Evolutionary conservation across 2,797 vertebrate species (phyloP).

Genomic region (Astyanax mexicanus): DNA sequence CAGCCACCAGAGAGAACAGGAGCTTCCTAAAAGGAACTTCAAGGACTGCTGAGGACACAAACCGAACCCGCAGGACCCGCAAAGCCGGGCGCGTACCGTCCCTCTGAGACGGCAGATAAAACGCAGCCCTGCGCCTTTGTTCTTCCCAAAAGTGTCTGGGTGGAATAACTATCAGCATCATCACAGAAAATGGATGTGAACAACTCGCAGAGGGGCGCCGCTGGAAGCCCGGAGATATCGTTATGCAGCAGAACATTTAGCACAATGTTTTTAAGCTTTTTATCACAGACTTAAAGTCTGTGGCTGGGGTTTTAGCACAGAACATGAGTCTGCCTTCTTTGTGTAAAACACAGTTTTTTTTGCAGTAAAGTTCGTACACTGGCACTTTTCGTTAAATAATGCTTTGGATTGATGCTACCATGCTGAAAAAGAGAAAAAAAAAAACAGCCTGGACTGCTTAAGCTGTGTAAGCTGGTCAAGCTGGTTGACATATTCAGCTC

Average conservation of each 20-base stretch:
- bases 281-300: too few relatives aligned
- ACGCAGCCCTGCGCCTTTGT: constrained; percentile 28
- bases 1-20: constrained; percentile 42
- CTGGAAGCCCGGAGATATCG: constrained; percentile 30
- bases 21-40: constrained; percentile 60
- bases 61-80: constrained; percentile 26
- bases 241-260: constrained; percentile 38
- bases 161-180: constrained; percentile 25
- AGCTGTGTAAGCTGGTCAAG: too few relatives aligned
- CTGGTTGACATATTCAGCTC: too few relatives aligned
- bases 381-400: too few relatives aligned
- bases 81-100: constrained; percentile 26
- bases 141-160: constrained; percentile 24
- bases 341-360: too few relatives aligned
- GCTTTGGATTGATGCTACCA: too few relatives aligned
- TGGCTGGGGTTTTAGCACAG: constrained; percentile 30
- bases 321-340: background rate
- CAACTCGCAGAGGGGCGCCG: constrained; percentile 21
- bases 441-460: too few relatives aligned
- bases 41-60: constrained; percentile 55
- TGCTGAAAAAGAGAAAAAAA: too few relatives aligned
- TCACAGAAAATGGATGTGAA: constrained; percentile 26
- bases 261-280: constrained; percentile 27
- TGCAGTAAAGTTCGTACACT: too few relatives aligned
- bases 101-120: constrained; percentile 32